Conservation (phyloP, 2,888 invertebrate genomes). For the Schizotus pectinicornis region DNA sequence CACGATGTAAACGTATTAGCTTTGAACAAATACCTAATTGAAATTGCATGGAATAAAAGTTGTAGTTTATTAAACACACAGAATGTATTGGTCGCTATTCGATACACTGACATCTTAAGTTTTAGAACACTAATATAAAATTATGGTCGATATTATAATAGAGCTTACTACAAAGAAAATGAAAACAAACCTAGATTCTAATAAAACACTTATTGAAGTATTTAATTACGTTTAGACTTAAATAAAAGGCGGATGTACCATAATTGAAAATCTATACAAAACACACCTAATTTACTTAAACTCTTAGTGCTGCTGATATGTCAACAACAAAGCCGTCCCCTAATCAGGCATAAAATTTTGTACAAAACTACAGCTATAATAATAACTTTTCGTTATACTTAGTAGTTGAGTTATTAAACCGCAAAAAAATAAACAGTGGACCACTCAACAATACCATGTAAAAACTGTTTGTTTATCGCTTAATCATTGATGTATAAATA, state of each 20-base stretch:
- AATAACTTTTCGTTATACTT: conserved; percentile 24
- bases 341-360: conserved; percentile 36
- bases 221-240: conserved; percentile 22
- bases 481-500: no score
- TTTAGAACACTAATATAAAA: conserved; percentile 36
- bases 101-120: conserved; percentile 31
- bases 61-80: conserved; percentile 33
- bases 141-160: conserved; percentile 21
- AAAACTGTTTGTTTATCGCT: no score
- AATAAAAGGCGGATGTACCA: conserved; percentile 12
- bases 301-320: conserved; percentile 36
- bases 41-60: background rate
- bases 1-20: no score
- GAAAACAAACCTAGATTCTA: conserved; percentile 26
- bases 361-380: conserved; percentile 44
- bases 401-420: conserved; percentile 2
- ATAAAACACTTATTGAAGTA: conserved; percentile 23
- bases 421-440: no score
- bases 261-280: conserved; percentile 19
- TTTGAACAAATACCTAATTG: background rate
- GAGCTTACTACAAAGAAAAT: conserved; percentile 20
- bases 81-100: conserved; percentile 36
- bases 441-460: no score
- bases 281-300: conserved; percentile 20
- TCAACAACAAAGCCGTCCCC: conserved; percentile 39